phyloP scores from a whole-genome alignment of 2,888 invertebrate genomes.

The Dynastes hyllus region DNA sequence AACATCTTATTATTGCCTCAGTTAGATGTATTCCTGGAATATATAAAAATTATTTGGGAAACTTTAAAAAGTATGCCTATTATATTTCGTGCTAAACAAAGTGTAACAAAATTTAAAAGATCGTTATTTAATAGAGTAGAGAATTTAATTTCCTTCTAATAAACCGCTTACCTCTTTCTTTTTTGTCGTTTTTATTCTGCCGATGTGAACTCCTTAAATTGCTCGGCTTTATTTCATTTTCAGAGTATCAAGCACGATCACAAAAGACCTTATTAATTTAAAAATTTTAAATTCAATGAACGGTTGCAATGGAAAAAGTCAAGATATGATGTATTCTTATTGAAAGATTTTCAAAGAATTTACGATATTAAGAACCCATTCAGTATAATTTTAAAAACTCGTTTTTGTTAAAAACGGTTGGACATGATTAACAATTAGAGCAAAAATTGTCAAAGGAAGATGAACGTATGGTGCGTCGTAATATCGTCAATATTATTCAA shows the following conservation, averaged over 20 bases:
- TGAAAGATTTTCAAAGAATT: not conserved
- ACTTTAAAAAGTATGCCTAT: no score
- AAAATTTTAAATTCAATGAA: not conserved
- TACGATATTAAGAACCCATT: not conserved
- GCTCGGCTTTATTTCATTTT: conserved; percentile 1
- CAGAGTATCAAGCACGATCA: not conserved
- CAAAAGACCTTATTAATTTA: not conserved
- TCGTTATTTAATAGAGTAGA: no score
- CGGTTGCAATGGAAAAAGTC: not conserved
- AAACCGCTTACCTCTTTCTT: not conserved
- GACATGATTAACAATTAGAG: no score
- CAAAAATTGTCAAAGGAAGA: no score
- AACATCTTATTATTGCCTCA: no score
- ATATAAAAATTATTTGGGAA: no score
- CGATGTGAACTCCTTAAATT: not conserved
- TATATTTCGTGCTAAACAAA: no score
- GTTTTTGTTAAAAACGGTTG: no score
- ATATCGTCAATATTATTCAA: no score
- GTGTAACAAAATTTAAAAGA: no score
- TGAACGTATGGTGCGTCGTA: no score
- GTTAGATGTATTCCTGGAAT: no score
- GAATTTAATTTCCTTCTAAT: not conserved
- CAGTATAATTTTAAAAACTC: not conserved
- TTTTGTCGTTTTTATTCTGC: not conserved
- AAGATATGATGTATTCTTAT: not conserved